Percentiles rank a stretch among this genome's conserved stretches.
Evolutionary conservation across 2,113 vertebrate genomes (phyloP).

Genomic region (Brachypodius melanocephalos): DNA sequence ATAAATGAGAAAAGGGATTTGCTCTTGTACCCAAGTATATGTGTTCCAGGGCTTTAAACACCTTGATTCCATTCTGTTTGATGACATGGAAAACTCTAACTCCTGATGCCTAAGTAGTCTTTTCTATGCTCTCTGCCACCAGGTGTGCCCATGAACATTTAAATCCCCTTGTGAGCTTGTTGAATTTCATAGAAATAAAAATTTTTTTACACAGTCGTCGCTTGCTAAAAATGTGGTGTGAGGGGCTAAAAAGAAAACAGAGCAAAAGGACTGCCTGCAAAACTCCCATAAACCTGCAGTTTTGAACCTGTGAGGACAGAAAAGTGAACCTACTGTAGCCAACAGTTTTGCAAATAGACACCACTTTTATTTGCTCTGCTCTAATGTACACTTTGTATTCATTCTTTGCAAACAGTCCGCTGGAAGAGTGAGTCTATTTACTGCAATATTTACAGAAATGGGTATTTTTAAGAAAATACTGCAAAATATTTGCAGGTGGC

Average conservation of each 20-base stretch:
- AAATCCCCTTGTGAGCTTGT: background rate
- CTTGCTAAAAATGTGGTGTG: background rate
- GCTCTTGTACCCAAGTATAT: background rate
- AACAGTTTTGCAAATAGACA: background rate
- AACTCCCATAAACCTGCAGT: background rate
- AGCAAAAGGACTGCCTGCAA: background rate
- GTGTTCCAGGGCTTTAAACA: background rate
- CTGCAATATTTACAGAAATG: background rate
- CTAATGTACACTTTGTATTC: background rate
- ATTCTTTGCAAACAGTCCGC: background rate
- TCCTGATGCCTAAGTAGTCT: background rate
- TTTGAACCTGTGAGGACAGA: background rate
- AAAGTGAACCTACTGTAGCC: background rate
- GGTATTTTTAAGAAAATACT: background rate
- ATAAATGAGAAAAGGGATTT: background rate
- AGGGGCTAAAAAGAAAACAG: background rate
- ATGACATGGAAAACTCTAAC: background rate
- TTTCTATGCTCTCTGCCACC: background rate
- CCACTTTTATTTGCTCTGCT: background rate
- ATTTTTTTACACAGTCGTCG: background rate
- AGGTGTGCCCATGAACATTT: background rate
- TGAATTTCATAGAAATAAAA: background rate
- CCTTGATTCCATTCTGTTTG: background rate
- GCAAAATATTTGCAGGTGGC: background rate
- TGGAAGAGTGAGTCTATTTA: background rate